phyloP scores from a whole-genome alignment of 2,888 invertebrate species.

The Ophioninae sp. region DNA sequence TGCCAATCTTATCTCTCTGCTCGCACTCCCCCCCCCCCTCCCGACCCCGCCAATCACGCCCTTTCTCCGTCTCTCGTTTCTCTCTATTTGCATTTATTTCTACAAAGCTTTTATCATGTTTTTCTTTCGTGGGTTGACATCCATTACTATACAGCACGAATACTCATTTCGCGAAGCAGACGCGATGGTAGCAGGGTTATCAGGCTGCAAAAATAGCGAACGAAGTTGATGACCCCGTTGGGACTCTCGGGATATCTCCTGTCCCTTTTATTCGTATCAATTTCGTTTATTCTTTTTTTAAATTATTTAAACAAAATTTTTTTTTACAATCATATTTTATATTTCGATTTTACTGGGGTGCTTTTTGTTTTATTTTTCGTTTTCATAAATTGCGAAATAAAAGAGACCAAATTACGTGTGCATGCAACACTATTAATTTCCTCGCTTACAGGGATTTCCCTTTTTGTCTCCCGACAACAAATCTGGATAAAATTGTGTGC shows the following conservation, averaged over 20 bases:
- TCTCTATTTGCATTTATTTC: slow-evolving; percentile 33
- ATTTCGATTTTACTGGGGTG: neutral
- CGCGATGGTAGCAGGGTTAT: slow-evolving; percentile 28
- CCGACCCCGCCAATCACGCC: neutral
- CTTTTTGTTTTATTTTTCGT: too few relatives aligned
- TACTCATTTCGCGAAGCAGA: slow-evolving; percentile 16
- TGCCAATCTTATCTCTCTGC: slow-evolving; percentile 14
- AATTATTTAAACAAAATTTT: too few relatives aligned
- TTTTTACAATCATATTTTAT: too few relatives aligned
- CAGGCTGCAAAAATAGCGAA: slow-evolving; percentile 12
- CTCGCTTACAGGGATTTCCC: neutral
- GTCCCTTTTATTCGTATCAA: slow-evolving; percentile 22
- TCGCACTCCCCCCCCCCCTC: neutral
- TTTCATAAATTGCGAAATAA: neutral
- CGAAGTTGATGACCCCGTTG: slow-evolving; percentile 47
- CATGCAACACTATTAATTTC: neutral
- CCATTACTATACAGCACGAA: slow-evolving; percentile 28
- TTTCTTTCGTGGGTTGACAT: neutral
- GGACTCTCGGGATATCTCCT: slow-evolving; percentile 16
- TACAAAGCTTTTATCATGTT: slow-evolving; percentile 7
- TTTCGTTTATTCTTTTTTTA: neutral
- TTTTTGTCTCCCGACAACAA: neutral
- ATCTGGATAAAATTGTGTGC: neutral
- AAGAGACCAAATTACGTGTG: neutral
- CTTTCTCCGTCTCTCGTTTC: neutral